phyloP scores from a whole-genome alignment of 2,113 vertebrate genomes.

The Silurus meridionalis region DNA sequence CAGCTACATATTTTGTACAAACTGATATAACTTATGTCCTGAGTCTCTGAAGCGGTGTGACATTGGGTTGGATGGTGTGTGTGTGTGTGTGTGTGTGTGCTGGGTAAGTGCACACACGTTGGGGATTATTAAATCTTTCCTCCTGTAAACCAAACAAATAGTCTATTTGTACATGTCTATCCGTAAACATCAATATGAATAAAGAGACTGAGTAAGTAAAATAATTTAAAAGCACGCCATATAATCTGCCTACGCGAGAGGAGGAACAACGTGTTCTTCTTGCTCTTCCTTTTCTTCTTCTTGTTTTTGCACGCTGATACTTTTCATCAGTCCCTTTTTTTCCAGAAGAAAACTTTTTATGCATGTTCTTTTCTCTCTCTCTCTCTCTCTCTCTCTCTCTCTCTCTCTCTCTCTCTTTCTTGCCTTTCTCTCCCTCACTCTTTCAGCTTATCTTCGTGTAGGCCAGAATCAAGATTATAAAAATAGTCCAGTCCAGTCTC shows the following conservation, averaged over 20 bases:
- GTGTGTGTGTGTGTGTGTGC: slow-evolving; percentile 47
- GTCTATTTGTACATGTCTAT: slow-evolving; percentile 64
- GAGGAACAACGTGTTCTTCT: slow-evolving; percentile 32
- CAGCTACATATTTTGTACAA: slow-evolving; percentile 78
- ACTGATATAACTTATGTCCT: slow-evolving; percentile 79
- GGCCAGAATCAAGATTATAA: background rate
- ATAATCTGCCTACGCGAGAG: slow-evolving; percentile 52
- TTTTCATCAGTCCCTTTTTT: slow-evolving; percentile 17
- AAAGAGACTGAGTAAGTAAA: slow-evolving; percentile 63
- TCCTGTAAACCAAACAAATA: slow-evolving; percentile 52
- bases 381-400: background rate
- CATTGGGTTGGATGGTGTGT: slow-evolving; percentile 19
- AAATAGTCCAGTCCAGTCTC: slow-evolving; percentile 55
- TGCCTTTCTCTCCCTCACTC: background rate
- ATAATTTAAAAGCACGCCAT: slow-evolving; percentile 74
- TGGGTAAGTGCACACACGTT: slow-evolving; percentile 60
- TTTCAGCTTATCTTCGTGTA: slow-evolving; percentile 50
- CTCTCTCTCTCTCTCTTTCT: background rate
- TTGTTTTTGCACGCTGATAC: slow-evolving; percentile 14
- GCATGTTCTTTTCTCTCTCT: background rate
- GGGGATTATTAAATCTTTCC: slow-evolving; percentile 50
- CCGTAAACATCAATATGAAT: slow-evolving; percentile 61
- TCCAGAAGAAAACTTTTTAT: slow-evolving; percentile 2
- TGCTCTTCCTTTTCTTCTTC: background rate
- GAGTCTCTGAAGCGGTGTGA: slow-evolving; percentile 66